Evolutionary conservation across 2,888 invertebrate genomes (phyloP).

Genomic region (Cantharis lateralis): DNA sequence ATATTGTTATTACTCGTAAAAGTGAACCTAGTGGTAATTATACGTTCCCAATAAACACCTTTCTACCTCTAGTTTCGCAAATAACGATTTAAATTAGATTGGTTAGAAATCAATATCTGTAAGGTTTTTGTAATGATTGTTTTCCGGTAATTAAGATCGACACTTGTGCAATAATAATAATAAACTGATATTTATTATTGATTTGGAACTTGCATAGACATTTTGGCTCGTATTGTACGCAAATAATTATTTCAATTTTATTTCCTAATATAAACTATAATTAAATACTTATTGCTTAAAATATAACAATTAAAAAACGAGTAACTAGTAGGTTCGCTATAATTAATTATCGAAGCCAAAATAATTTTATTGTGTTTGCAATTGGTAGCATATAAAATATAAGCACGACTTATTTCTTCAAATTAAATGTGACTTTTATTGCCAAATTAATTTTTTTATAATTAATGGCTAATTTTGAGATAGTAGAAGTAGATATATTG

Average conservation of each 20-base stretch:
- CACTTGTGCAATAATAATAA: neutral
- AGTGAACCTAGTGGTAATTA: neutral
- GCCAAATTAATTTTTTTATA: neutral
- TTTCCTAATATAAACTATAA: neutral
- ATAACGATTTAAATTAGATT: slow-evolving; percentile 1
- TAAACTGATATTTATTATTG: neutral
- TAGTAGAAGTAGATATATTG: neutral
- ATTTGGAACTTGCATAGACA: neutral
- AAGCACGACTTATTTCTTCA: neutral
- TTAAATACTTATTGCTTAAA: neutral
- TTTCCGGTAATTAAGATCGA: neutral
- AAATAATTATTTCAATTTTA: neutral
- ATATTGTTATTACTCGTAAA: neutral
- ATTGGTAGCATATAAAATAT: neutral
- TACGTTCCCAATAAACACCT: slow-evolving; percentile 1
- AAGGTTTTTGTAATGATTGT: neutral
- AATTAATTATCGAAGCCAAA: neutral
- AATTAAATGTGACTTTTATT: neutral
- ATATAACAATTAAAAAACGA: neutral
- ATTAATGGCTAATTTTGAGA: neutral
- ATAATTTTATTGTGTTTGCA: neutral
- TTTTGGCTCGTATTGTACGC: neutral
- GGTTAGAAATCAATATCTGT: slow-evolving; percentile 1
- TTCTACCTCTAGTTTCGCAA: slow-evolving; percentile 1
- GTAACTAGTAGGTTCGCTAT: neutral